Conservation (phyloP, 2,113 vertebrate species). For the Cygnus buccinator region DNA sequence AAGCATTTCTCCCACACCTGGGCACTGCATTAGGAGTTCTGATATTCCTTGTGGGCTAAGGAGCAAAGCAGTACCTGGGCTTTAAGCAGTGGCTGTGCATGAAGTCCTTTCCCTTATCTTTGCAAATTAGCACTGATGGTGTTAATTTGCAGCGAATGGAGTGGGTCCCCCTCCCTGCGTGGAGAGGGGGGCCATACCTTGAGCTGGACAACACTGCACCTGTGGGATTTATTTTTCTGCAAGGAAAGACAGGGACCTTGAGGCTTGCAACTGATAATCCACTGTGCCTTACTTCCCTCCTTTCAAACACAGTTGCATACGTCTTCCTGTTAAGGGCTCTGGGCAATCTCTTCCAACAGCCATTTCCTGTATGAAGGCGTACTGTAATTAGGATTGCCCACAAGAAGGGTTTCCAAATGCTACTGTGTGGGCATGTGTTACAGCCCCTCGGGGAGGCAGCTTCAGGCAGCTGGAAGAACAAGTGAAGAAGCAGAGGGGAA, state of each 20-base stretch:
- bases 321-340: neutral
- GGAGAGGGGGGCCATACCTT: neutral
- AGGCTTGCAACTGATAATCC: neutral
- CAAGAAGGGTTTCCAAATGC: neutral
- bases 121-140: neutral
- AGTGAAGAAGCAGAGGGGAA: neutral
- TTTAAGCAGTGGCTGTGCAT: neutral
- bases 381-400: neutral
- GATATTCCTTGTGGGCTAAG: neutral
- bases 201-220: neutral
- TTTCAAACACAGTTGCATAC: neutral
- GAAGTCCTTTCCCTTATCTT: neutral
- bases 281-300: neutral
- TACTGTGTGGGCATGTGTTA: neutral
- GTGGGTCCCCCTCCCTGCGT: neutral
- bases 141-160: neutral
- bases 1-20: neutral
- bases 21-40: neutral
- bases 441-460: neutral
- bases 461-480: neutral
- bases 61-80: neutral
- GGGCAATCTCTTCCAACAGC: conserved; percentile 26
- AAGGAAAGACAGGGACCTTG: neutral
- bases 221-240: neutral
- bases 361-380: neutral